Evolutionary conservation across 2,888 invertebrate species (phyloP).

Genomic region (Heliconius sara): DNA sequence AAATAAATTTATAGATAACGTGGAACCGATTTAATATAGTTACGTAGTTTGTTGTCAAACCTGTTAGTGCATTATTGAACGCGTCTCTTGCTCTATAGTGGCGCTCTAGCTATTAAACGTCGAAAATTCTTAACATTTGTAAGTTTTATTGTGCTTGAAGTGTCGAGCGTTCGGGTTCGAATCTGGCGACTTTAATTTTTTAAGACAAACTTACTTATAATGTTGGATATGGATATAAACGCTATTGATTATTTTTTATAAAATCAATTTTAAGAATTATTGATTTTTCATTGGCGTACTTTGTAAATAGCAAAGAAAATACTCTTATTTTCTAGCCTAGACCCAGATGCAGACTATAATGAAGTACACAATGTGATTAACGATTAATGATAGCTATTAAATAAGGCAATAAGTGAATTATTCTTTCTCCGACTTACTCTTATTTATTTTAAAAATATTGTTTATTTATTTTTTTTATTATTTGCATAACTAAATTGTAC

Average conservation of each 20-base stretch:
- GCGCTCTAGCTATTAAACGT: neutral
- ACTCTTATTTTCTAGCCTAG: neutral
- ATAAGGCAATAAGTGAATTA: neutral
- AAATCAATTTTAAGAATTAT: neutral
- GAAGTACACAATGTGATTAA: neutral
- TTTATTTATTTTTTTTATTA: neutral
- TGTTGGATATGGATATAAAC: too few relatives aligned
- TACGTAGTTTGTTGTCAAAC: slow-evolving; percentile 17
- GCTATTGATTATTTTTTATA: too few relatives aligned
- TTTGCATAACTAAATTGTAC: neutral
- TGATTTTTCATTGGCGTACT: neutral
- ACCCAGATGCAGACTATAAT: neutral
- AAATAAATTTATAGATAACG: slow-evolving; percentile 8
- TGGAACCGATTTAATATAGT: neutral
- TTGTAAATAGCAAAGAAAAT: neutral
- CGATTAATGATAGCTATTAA: neutral
- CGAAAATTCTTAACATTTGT: neutral
- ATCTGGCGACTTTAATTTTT: neutral
- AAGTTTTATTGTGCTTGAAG: neutral
- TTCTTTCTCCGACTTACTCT: neutral
- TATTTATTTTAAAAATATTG: neutral
- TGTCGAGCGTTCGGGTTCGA: neutral
- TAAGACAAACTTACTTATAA: too few relatives aligned
- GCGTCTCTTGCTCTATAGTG: neutral
- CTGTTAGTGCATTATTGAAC: slow-evolving; percentile 21